These are phyloP conservation scores for Galbula dea DNA, from an alignment of 2,113 vertebrate genomes.

Conservation along the genomic window DNA sequence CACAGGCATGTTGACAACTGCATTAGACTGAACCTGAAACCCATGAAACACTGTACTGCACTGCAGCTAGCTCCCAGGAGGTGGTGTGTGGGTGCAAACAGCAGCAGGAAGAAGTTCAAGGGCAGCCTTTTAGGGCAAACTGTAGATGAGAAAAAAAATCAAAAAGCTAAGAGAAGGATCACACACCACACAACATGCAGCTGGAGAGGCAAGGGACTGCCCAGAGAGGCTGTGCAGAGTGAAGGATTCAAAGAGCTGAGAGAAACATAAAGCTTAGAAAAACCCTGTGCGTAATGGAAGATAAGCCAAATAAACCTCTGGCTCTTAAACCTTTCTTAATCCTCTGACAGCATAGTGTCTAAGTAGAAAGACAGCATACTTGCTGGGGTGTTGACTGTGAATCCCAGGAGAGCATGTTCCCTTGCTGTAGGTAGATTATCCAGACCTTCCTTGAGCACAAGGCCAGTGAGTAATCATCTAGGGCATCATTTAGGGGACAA, in stretches of 20 bases:
- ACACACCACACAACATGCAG: too few relatives aligned
- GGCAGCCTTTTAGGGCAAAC: neutral
- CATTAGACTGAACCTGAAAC: neutral
- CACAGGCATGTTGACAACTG: neutral
- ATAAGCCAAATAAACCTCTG: neutral
- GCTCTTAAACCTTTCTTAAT: neutral
- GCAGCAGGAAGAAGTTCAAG: neutral
- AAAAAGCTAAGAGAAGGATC: neutral
- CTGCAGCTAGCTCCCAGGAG: neutral
- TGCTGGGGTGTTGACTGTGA: neutral
- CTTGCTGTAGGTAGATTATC: neutral
- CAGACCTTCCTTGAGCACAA: neutral
- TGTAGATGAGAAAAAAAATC: neutral
- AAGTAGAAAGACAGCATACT: neutral
- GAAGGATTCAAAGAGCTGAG: neutral
- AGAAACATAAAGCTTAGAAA: neutral
- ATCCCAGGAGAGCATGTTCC: neutral
- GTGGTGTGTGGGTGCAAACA: neutral
- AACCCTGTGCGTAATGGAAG: neutral
- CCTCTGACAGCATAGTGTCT: neutral
- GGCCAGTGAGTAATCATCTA: neutral
- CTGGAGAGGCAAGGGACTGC: neutral
- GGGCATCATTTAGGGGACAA: neutral
- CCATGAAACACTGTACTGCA: neutral
- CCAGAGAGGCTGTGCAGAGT: accelerated